Base-by-base conservation (phyloP, 1,140 invertebrate genomes). In the Protaetia brevitarsis region DNA sequence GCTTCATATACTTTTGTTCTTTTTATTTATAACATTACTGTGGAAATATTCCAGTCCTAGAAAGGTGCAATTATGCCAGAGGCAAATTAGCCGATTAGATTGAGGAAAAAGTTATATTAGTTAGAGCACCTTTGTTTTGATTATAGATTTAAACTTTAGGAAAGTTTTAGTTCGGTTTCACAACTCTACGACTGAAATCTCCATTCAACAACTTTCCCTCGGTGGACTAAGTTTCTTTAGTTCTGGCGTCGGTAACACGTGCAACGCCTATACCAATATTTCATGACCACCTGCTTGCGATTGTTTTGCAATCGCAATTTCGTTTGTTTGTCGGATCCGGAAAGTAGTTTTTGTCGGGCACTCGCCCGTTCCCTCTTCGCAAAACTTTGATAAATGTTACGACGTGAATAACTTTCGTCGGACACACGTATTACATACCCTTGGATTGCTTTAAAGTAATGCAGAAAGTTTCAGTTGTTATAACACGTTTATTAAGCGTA, bases 271-370 rank as follows among this genome's bases (percentile, higher is more conserved):
- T 71, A 64, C 65, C 61, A 66, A 71, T 71, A 71, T 71, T 71
- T 71, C 68, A 71, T 63, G 64, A 65, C 66, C 70, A 69, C 66
- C 70, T 71, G 69, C 59, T 63, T 62, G 63, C 66, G 70, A 71
- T 71, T 67, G 70, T 71, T 71, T 69, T 71, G 67, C 69, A 69
- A 67, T 68, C 66, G 37, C 68, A 66, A 66, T 63, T 69, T 63
- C 28, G 59, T 37, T 61, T 66, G 64, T 45, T 30, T 31, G 64
- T 21, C 58, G 34, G 58, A 45, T 57, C 10, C 19, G 58, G 67
- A 41, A 65, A 65, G 51, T 34, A 45, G 64, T 56, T 60, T 65
- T 65, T 66, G 56, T 58, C 28, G 19, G 19, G 41, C 19, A 2
- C 16, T 51, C 41, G 19, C 41, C 26, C 16, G 1, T 51, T 65